These are phyloP conservation scores for Myzus persicae DNA, from an alignment of 1,140 invertebrate species.

Conservation along the genomic window DNA sequence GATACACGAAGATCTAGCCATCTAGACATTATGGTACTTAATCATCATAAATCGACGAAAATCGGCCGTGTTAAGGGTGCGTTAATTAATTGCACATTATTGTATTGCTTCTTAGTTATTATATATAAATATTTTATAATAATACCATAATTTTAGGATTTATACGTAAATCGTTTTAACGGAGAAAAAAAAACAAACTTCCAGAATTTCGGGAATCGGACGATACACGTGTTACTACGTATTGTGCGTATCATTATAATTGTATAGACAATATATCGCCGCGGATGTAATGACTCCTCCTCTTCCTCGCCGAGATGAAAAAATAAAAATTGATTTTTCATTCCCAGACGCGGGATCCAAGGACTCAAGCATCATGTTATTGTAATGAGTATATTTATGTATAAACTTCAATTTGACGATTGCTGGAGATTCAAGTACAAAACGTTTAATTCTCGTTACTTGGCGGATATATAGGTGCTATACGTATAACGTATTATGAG, in stretches of 20 bases:
- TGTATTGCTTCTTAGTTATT: too few relatives aligned
- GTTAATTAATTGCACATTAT: too few relatives aligned
- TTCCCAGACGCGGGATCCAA: not conserved
- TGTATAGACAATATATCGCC: not conserved
- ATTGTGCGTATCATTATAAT: not conserved
- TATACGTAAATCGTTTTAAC: not conserved
- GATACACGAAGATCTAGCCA: not conserved
- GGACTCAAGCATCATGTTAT: not conserved
- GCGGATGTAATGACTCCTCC: not conserved
- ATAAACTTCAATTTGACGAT: not conserved
- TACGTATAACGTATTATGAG: not conserved
- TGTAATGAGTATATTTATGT: not conserved
- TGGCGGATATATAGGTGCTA: not conserved
- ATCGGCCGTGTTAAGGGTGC: too few relatives aligned
- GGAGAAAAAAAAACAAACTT: not conserved
- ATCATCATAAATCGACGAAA: too few relatives aligned
- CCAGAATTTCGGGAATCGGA: not conserved
- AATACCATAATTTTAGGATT: too few relatives aligned
- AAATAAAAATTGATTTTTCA: not conserved
- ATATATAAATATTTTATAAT: too few relatives aligned
- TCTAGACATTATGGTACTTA: too few relatives aligned
- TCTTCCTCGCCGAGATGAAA: not conserved
- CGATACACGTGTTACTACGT: not conserved
- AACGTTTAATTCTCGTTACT: conserved; percentile 31
- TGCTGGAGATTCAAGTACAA: conserved; percentile 11